Conservation (phyloP, 2,113 vertebrate genomes). For the Lonchura striata region DNA sequence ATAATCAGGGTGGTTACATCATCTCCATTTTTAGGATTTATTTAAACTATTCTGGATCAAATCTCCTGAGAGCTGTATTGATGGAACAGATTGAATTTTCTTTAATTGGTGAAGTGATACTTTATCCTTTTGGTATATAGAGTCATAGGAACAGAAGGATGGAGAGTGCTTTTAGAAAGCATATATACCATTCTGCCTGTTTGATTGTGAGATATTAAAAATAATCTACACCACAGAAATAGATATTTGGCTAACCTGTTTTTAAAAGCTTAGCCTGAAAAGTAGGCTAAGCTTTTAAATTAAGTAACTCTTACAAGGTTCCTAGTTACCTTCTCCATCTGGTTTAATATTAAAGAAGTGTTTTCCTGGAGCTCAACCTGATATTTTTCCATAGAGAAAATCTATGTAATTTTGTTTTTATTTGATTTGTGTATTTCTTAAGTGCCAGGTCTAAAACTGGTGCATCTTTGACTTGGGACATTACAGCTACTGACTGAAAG, state of each 20-base stretch:
- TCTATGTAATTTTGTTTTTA: not conserved
- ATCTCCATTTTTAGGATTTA: not conserved
- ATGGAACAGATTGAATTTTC: not conserved
- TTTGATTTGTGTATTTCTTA: not conserved
- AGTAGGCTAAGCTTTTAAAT: not conserved
- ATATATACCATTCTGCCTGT: not conserved
- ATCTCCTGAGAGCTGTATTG: not conserved
- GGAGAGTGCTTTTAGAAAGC: not conserved
- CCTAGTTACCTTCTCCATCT: not conserved
- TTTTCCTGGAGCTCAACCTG: not conserved
- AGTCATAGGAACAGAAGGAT: not conserved
- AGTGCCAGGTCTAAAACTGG: not conserved
- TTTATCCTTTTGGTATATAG: not conserved
- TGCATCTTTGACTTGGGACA: not conserved
- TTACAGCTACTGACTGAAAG: not conserved
- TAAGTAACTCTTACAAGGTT: not conserved
- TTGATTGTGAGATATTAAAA: not conserved
- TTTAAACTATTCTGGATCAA: not conserved
- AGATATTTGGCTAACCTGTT: not conserved
- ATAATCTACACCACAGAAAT: not conserved
- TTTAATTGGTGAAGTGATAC: not conserved
- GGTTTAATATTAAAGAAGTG: not conserved
- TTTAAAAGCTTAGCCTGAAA: not conserved
- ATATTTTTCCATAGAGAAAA: not conserved
- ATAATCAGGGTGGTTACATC: not conserved